These are phyloP conservation scores for Lochmaea crataegi DNA, from an alignment of 2,888 invertebrate genomes.

Conservation along the genomic window DNA sequence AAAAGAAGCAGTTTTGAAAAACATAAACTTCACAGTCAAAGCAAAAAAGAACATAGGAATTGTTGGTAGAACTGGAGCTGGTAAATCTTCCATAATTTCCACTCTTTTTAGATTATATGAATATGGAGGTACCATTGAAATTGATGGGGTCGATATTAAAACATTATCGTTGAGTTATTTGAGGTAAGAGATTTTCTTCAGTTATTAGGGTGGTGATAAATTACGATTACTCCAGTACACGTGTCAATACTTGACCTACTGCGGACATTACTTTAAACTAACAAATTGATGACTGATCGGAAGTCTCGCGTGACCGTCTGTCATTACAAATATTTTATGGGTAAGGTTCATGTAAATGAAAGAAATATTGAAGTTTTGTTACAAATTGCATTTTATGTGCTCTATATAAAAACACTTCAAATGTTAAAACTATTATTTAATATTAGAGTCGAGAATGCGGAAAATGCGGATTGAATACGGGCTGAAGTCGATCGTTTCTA, in stretches of 20 bases:
- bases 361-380: too few relatives aligned
- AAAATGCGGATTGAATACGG: not conserved
- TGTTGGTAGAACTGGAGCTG: conserved; percentile 35
- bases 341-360: too few relatives aligned
- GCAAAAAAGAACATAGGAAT: conserved; percentile 28
- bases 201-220: too few relatives aligned
- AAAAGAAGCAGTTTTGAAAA: conserved; percentile 61
- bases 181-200: conserved; percentile 19
- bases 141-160: conserved; percentile 35
- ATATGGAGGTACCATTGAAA: conserved; percentile 28
- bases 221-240: too few relatives aligned
- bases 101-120: conserved; percentile 31
- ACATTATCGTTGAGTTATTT: conserved; percentile 63
- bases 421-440: not conserved
- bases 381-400: not conserved
- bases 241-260: too few relatives aligned
- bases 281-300: too few relatives aligned
- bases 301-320: too few relatives aligned
- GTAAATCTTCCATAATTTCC: conserved; percentile 37
- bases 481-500: not conserved
- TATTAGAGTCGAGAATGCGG: conserved; percentile 5
- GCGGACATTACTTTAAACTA: too few relatives aligned
- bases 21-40: conserved; percentile 31
- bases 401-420: not conserved
- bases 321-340: too few relatives aligned